Evolutionary conservation across 2,888 invertebrate genomes (phyloP), one percentile per base, ranked within the genome.

Genomic region (Sminthurinus aureus): DNA sequence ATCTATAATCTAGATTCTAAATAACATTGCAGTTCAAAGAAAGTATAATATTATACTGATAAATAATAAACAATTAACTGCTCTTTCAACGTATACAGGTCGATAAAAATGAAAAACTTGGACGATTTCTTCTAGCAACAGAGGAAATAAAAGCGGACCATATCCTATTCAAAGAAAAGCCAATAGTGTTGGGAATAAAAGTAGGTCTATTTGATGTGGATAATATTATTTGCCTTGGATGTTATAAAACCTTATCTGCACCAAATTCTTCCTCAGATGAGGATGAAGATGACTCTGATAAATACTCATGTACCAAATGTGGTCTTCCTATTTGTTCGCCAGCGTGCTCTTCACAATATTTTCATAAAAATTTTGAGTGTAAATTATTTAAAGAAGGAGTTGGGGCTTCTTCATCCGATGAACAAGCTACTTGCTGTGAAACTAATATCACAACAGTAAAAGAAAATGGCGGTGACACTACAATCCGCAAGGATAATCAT

Each of bases 181-280:
- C 96, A 0, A 89, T 96, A 11, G 92, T 96, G 0, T 92, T 93
- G 85, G 96, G 95, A 0, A 96, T 96, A 0, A 91, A 94, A 0
- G 94, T 94, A 90, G 92, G 87, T 75, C 80, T 84, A 52, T 80
- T 86, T 78, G 85, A 87, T 67, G 84, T 85, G 13, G 82, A 81
- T 20, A 51, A 93, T 79, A 94, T 94, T 8, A 93, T 95, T 85
- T 96, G 96, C 89, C 91, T 96, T 9, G 94, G 94, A 6, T 96
- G 96, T 90, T 95, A 93, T 94, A 91, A 92, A 86, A 91, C 52
- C 9, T 71, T 78, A 13, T 20, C 64, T 3, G 73, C 74, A 13
- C 58, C 71, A 11, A 73, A 82, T 18, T 77, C 84, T 22, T 84
- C 84, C 2, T 20, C n/a, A 18, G 76, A 79, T 6, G 86, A 82